Percentiles rank a stretch among this genome's conserved stretches.
Conservation (phyloP, 2,797 vertebrate genomes). For the Gobio occitaniae region DNA sequence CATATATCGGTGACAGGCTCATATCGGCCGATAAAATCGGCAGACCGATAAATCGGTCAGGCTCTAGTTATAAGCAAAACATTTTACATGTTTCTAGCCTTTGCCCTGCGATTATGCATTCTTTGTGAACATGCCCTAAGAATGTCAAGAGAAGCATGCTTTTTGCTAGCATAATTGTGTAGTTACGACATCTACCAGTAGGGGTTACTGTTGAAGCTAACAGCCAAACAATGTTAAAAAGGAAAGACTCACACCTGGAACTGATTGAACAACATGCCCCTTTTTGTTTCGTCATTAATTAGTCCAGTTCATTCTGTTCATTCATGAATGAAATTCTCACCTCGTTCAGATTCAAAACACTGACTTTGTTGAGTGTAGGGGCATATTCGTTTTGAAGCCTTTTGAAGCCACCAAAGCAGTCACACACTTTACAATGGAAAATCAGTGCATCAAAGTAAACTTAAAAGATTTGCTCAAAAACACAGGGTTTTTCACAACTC, state of each 20-base stretch:
- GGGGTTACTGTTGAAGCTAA: conserved; percentile 15
- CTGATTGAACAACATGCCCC: not conserved
- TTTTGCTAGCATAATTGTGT: not conserved
- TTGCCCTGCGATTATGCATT: not conserved
- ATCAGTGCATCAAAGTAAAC: not conserved
- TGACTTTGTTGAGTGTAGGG: not conserved
- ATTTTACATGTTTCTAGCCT: no score
- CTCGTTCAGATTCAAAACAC: not conserved
- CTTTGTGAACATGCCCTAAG: not conserved
- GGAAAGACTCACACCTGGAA: conserved; percentile 5
- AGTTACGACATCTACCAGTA: not conserved
- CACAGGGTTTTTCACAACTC: not conserved
- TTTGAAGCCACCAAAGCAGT: not conserved
- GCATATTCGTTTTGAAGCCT: not conserved
- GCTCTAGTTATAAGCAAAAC: no score
- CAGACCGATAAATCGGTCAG: no score
- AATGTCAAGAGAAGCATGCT: not conserved
- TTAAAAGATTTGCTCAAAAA: conserved; percentile 19
- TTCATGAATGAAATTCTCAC: not conserved
- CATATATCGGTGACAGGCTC: no score
- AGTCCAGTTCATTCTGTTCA: not conserved
- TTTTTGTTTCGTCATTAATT: not conserved
- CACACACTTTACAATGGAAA: not conserved
- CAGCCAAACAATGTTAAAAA: not conserved
- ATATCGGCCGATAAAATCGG: no score